These are phyloP conservation scores for Eriocheir sinensis DNA, from an alignment of 1,140 invertebrate species.

Conservation along the genomic window DNA sequence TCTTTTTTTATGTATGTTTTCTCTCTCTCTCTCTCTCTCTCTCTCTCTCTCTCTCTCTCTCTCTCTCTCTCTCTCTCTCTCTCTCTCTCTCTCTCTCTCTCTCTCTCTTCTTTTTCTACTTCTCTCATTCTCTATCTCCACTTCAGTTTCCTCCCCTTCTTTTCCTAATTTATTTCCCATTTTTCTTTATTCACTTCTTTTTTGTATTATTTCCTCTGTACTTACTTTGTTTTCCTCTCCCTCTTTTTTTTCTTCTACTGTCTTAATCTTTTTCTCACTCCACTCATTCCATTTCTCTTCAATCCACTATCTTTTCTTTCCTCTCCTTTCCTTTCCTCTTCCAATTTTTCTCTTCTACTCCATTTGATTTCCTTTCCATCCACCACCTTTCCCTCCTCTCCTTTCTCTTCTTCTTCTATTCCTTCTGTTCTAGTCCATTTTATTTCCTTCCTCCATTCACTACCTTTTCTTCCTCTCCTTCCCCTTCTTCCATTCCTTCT, in stretches of 20 bases:
- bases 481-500: background rate
- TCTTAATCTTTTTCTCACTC: background rate
- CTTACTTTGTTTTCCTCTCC: too few species aligned
- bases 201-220: too few species aligned
- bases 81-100: conserved; percentile 35
- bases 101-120: conserved; percentile 32
- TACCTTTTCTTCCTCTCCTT: background rate
- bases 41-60: background rate
- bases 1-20: too few species aligned
- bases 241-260: background rate
- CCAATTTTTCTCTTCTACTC: background rate
- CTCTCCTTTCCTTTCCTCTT: too few species aligned
- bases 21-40: background rate
- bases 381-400: background rate
- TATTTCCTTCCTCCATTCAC: background rate
- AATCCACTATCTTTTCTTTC: background rate
- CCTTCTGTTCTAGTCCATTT: background rate
- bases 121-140: background rate
- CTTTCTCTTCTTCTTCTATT: background rate
- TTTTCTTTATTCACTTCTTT: background rate
- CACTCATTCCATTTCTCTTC: too few species aligned
- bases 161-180: background rate
- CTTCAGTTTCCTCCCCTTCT: background rate
- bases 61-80: background rate
- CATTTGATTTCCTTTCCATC: background rate